These are phyloP conservation scores for Chironomus striatipennis DNA, from an alignment of 1,140 invertebrate species.

Conservation along the genomic window DNA sequence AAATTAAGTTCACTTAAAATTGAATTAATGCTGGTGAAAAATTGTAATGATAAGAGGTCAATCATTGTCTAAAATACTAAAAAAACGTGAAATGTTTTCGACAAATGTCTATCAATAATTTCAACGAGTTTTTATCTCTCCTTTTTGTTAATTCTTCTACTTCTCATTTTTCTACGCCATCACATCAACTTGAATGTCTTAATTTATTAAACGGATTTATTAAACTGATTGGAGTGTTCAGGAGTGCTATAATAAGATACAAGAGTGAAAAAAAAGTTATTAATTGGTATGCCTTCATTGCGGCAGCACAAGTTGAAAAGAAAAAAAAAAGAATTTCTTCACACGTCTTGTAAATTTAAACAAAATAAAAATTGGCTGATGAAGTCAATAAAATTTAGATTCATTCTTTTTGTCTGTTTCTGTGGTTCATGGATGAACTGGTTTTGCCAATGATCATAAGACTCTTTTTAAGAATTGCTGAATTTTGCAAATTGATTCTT, in stretches of 20 bases:
- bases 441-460: not conserved
- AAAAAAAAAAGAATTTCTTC: not conserved
- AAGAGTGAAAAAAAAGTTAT: not conserved
- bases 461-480: not conserved
- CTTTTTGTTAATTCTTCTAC: not conserved
- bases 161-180: not conserved
- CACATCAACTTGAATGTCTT: slow-evolving; percentile 6
- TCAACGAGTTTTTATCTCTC: not conserved
- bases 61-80: too few species aligned
- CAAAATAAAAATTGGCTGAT: not conserved
- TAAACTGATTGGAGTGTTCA: not conserved
- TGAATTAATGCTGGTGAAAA: too few species aligned
- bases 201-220: slow-evolving; percentile 15
- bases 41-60: too few species aligned
- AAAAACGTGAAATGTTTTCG: too few species aligned
- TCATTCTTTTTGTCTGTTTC: not conserved
- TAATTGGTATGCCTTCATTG: not conserved
- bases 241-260: not conserved
- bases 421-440: not conserved
- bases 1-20: too few species aligned
- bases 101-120: not conserved
- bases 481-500: slow-evolving; percentile 9
- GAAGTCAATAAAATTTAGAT: not conserved
- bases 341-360: not conserved
- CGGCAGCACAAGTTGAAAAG: not conserved